Conservation (phyloP, 2,888 invertebrate genomes). For the Mythimna ferrago region DNA sequence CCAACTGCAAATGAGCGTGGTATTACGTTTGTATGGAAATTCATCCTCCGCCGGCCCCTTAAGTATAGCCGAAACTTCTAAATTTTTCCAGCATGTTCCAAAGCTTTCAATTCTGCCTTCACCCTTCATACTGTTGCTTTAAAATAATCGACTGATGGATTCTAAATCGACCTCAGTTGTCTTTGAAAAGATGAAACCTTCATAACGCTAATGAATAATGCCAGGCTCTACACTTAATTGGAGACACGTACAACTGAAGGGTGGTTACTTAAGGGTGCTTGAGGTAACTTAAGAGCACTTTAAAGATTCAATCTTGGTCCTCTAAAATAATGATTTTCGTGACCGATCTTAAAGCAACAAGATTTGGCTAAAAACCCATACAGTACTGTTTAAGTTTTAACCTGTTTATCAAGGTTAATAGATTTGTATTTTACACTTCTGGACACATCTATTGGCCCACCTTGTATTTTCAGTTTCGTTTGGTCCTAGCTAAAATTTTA, state of each 20-base stretch:
- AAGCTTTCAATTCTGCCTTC: too few species aligned
- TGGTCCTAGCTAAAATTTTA: too few species aligned
- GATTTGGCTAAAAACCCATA: not conserved
- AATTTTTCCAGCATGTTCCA: too few species aligned
- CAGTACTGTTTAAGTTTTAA: not conserved
- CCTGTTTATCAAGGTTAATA: not conserved
- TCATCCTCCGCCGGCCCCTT: too few species aligned
- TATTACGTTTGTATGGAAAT: too few species aligned
- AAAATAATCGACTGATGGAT: slow-evolving; percentile 7
- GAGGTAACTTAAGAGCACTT: slow-evolving; percentile 17
- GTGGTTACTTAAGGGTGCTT: slow-evolving; percentile 1
- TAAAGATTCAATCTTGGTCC: slow-evolving; percentile 19
- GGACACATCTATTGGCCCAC: too few species aligned
- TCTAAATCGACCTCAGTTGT: not conserved
- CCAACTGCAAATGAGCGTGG: too few species aligned
- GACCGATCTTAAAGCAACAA: not conserved
- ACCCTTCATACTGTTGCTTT: slow-evolving; percentile 4
- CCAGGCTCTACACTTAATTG: not conserved
- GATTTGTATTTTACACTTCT: not conserved
- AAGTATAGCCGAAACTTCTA: too few species aligned
- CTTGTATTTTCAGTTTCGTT: too few species aligned
- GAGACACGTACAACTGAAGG: slow-evolving; percentile 11
- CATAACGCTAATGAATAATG: slow-evolving; percentile 9
- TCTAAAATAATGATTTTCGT: slow-evolving; percentile 16
- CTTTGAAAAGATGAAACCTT: slow-evolving; percentile 14